These are phyloP conservation scores for Morus bassanus DNA, from an alignment of 2,797 vertebrate genomes.

Conservation along the genomic window DNA sequence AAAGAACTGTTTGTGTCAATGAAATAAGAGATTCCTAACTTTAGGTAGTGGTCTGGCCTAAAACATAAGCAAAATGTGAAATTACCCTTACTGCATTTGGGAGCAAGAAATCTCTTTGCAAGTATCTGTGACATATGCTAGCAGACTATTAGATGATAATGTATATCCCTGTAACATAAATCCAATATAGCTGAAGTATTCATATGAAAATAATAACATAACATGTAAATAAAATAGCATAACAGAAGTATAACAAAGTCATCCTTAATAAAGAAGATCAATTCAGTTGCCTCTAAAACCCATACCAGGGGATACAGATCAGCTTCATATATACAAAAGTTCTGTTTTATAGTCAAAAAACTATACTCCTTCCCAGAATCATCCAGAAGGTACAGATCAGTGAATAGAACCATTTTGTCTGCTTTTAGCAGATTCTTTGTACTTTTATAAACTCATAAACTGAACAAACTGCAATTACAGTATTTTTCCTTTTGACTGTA, in stretches of 20 bases:
- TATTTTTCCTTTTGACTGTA: background rate
- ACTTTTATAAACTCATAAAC: background rate
- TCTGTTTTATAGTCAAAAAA: background rate
- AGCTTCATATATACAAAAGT: background rate
- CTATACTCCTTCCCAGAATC: rapidly evolving
- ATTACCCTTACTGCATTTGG: background rate
- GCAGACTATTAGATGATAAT: background rate
- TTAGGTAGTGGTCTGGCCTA: background rate
- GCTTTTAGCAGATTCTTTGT: background rate
- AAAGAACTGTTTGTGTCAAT: background rate
- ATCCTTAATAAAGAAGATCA: background rate
- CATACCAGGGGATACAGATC: background rate
- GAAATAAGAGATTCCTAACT: background rate
- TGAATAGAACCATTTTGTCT: background rate
- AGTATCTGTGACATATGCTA: background rate
- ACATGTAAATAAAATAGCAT: background rate
- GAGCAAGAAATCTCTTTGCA: background rate
- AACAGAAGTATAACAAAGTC: background rate
- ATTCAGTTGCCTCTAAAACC: background rate
- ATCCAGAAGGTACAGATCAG: background rate
- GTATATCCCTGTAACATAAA: background rate
- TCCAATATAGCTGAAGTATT: background rate
- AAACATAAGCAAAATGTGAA: background rate
- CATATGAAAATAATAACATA: background rate
- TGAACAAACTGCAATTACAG: background rate